These are phyloP conservation scores for Gasteruption jaculator DNA, from an alignment of 2,888 invertebrate genomes.

Conservation along the genomic window DNA sequence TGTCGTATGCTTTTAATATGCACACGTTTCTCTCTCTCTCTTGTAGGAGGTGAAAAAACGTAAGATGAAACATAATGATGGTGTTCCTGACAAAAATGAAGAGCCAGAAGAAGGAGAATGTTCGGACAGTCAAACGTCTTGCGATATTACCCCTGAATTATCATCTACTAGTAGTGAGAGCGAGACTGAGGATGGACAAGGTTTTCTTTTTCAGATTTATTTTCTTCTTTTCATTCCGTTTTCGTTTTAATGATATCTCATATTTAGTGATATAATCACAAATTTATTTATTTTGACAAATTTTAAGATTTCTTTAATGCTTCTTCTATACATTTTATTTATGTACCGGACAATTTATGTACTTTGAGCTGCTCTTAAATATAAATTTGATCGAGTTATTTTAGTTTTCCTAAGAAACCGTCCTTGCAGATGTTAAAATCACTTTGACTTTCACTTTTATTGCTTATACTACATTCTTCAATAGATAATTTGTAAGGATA, in stretches of 20 bases:
- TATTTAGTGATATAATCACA: slow-evolving; percentile 4
- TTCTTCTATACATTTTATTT: slow-evolving; percentile 9
- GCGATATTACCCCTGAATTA: slow-evolving; percentile 28
- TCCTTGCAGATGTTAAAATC: too few species aligned
- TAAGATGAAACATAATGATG: slow-evolving; percentile 30
- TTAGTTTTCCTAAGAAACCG: too few species aligned
- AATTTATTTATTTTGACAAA: too few species aligned
- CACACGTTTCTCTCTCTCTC: slow-evolving; percentile 35
- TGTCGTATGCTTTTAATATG: slow-evolving; percentile 34
- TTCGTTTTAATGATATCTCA: background rate
- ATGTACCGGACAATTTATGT: too few species aligned
- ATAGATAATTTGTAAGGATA: too few species aligned
- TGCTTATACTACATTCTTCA: too few species aligned
- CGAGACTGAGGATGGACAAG: slow-evolving; percentile 40
- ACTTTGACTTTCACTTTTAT: too few species aligned
- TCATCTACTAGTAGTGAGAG: slow-evolving; percentile 36
- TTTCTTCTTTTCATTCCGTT: too few species aligned
- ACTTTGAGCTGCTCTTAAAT: too few species aligned
- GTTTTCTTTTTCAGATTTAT: slow-evolving; percentile 35
- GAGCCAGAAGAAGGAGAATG: slow-evolving; percentile 67
- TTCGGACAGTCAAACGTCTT: slow-evolving; percentile 52
- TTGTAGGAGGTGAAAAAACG: slow-evolving; percentile 44
- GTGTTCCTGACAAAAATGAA: slow-evolving; percentile 27
- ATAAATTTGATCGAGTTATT: too few species aligned
- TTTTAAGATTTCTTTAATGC: too few species aligned